Percentiles rank a stretch among this genome's conserved stretches.
These are phyloP conservation scores for Sternarchorhynchus goeldii DNA, from an alignment of 2,797 vertebrate genomes.

Conservation along the genomic window DNA sequence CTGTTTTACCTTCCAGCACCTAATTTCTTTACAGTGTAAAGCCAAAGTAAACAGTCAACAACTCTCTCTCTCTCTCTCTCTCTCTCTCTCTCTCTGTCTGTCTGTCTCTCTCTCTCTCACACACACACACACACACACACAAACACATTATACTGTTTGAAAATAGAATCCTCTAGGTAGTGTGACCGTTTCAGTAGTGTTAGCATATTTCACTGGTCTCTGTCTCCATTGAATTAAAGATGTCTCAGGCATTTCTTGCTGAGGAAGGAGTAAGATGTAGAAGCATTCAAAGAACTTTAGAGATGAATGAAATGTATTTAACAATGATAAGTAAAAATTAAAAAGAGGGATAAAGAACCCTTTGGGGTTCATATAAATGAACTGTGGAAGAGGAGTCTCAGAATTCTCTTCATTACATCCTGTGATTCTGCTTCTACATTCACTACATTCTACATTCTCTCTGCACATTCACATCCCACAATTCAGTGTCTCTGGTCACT, in stretches of 20 bases:
- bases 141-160: conserved; percentile 51
- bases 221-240: conserved; percentile 67
- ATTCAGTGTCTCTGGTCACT: background rate
- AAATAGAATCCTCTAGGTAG: conserved; percentile 65
- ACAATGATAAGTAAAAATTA: conserved; percentile 69
- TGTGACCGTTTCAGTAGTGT: conserved; percentile 64
- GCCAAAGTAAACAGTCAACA: conserved; percentile 28
- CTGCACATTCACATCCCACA: background rate
- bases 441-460: too few species aligned
- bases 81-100: conserved; percentile 8
- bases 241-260: conserved; percentile 66
- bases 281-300: conserved; percentile 66
- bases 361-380: conserved; percentile 71
- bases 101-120: conserved; percentile 20
- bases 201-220: conserved; percentile 61
- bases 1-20: conserved; percentile 6
- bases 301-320: conserved; percentile 74
- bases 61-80: conserved; percentile 34
- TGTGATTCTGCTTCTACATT: conserved; percentile 61
- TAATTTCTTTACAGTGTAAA: conserved; percentile 33
- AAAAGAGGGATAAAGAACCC: conserved; percentile 61
- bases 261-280: conserved; percentile 64
- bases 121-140: conserved; percentile 24
- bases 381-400: conserved; percentile 27
- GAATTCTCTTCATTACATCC: conserved; percentile 61